Evolutionary conservation across 2,888 invertebrate species (phyloP).

Genomic region (Rotaria magnacalcarata): DNA sequence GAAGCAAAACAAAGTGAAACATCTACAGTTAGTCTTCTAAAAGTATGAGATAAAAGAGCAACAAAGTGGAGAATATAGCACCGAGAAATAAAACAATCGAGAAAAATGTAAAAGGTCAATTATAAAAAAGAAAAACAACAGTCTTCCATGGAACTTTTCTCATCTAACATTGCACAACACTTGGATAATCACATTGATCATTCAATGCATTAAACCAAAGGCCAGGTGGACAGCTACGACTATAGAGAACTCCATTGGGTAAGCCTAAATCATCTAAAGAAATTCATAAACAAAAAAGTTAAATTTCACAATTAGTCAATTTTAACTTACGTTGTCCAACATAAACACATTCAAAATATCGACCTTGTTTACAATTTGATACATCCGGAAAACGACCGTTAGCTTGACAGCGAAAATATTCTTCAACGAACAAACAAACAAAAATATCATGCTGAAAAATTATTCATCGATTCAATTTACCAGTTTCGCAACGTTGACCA

Average conservation of each 20-base stretch:
- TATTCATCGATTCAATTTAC: neutral
- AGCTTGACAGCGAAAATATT: slow-evolving; percentile 43
- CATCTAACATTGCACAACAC: slow-evolving; percentile 39
- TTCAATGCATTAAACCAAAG: slow-evolving; percentile 40
- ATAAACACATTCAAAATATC: slow-evolving; percentile 47
- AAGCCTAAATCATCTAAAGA: slow-evolving; percentile 39
- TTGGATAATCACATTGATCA: slow-evolving; percentile 46
- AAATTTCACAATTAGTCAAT: neutral
- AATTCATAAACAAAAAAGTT: neutral
- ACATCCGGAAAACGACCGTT: slow-evolving; percentile 44
- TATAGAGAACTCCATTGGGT: slow-evolving; percentile 44
- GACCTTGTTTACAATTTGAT: slow-evolving; percentile 41
- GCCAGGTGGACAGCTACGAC: slow-evolving; percentile 46
- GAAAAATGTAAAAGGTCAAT: neutral
- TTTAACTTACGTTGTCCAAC: slow-evolving; percentile 41
- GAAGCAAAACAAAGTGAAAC: neutral
- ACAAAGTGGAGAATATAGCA: neutral
- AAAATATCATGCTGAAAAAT: too few species aligned
- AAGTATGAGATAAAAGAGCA: neutral
- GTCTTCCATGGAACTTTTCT: neutral
- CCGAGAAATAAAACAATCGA: neutral
- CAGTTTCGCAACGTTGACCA: slow-evolving; percentile 43
- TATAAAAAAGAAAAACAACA: neutral
- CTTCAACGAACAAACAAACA: neutral
- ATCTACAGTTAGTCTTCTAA: slow-evolving; percentile 22